Conservation (phyloP, 1,140 invertebrate species). For the Tribolium castaneum region DNA sequence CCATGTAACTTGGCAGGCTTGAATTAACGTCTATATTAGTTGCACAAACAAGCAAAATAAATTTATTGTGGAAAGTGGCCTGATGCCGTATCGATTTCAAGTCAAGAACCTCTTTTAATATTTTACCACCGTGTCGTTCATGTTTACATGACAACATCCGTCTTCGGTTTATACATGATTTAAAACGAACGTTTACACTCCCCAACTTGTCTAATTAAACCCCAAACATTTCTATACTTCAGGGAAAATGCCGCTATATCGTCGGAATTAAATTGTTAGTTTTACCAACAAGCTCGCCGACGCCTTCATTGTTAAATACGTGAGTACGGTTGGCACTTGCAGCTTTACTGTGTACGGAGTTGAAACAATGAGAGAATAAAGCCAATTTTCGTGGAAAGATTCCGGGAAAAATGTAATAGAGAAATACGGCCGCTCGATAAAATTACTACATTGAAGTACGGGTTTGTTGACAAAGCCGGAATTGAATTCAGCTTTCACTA, state of each 20-base stretch:
- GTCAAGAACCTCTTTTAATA: constrained; percentile 5
- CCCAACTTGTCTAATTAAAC: constrained; percentile 16
- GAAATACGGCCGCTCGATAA: background rate
- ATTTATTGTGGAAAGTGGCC: background rate
- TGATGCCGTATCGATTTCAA: background rate
- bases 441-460: background rate
- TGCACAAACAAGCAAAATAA: background rate
- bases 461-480: background rate
- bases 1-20: background rate
- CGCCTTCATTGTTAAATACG: background rate
- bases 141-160: constrained; percentile 1
- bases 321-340: background rate
- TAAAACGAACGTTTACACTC: background rate
- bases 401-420: background rate
- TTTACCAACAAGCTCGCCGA: background rate
- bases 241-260: constrained; percentile 16
- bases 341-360: background rate
- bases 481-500: background rate
- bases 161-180: background rate
- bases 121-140: background rate
- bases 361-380: background rate
- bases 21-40: constrained; percentile 13
- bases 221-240: constrained; percentile 20
- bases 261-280: constrained; percentile 12
- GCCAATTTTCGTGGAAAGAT: background rate